phyloP scores from a whole-genome alignment of 2,113 vertebrate genomes.

The Nipponia nippon region DNA sequence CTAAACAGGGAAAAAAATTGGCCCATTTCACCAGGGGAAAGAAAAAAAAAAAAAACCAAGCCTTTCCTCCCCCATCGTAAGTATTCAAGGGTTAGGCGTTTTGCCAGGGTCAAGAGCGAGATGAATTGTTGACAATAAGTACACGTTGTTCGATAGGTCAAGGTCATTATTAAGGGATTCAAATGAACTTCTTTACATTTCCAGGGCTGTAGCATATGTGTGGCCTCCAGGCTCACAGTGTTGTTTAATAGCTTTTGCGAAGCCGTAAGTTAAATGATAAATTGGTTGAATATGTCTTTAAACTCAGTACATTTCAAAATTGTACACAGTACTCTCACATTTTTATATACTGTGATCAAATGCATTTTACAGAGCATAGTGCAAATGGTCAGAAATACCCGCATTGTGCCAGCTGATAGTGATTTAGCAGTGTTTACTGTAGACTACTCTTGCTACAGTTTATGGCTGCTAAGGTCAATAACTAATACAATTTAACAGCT shows the following conservation, averaged over 20 bases:
- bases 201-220: constrained; percentile 29
- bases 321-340: background rate
- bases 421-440: constrained; percentile 9
- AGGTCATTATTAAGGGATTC: constrained; percentile 58
- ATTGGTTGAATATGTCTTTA: constrained; percentile 36
- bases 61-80: constrained; percentile 8
- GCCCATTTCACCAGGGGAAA: constrained; percentile 69
- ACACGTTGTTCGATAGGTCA: constrained; percentile 25
- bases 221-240: constrained; percentile 46
- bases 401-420: background rate
- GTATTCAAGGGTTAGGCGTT: constrained; percentile 1
- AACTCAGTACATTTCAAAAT: constrained; percentile 22
- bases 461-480: constrained; percentile 55
- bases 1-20: constrained; percentile 69
- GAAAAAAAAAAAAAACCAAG: background rate
- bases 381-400: background rate
- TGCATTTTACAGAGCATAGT: background rate
- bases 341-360: background rate
- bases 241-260: constrained; percentile 53
- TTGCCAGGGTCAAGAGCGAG: constrained; percentile 60
- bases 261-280: constrained; percentile 46
- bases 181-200: constrained; percentile 56
- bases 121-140: constrained; percentile 49
- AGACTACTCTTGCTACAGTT: background rate
- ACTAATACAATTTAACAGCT: constrained; percentile 57